Evolutionary conservation across 1,140 invertebrate genomes (phyloP).

Genomic region (Tetragonula clypearis): DNA sequence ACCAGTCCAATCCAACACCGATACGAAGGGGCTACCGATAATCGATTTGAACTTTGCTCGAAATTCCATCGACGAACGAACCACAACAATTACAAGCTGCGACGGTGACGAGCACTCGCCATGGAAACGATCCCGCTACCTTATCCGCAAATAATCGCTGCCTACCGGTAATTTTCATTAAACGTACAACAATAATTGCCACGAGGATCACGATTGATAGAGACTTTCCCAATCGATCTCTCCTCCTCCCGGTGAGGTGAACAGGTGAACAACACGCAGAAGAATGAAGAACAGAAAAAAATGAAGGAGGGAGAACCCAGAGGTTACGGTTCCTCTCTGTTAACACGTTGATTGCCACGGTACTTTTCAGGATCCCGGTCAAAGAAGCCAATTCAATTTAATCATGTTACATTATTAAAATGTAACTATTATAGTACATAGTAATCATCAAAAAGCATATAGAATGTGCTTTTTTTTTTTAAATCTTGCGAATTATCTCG

Average conservation of each 20-base stretch:
- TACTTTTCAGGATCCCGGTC: too few species aligned
- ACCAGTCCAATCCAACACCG: neutral
- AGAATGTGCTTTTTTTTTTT: too few species aligned
- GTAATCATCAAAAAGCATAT: too few species aligned
- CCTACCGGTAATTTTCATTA: constrained; percentile 31
- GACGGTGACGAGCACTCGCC: neutral
- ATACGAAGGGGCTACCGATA: neutral
- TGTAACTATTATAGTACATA: too few species aligned
- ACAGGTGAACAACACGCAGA: neutral
- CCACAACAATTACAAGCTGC: neutral
- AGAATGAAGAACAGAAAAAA: neutral
- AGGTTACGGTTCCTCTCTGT: neutral
- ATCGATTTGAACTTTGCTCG: neutral
- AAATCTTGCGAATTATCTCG: too few species aligned
- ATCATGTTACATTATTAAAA: too few species aligned
- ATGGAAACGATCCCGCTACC: neutral
- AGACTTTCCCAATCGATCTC: neutral
- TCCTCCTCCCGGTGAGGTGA: too few species aligned
- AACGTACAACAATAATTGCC: constrained; percentile 31
- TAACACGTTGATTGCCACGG: neutral
- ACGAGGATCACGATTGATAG: neutral
- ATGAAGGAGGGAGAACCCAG: too few species aligned
- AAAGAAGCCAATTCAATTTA: too few species aligned
- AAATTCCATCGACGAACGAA: neutral
- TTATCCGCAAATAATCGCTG: neutral